phyloP scores from a whole-genome alignment of 2,113 vertebrate genomes.

The Catharus fuscescens region DNA sequence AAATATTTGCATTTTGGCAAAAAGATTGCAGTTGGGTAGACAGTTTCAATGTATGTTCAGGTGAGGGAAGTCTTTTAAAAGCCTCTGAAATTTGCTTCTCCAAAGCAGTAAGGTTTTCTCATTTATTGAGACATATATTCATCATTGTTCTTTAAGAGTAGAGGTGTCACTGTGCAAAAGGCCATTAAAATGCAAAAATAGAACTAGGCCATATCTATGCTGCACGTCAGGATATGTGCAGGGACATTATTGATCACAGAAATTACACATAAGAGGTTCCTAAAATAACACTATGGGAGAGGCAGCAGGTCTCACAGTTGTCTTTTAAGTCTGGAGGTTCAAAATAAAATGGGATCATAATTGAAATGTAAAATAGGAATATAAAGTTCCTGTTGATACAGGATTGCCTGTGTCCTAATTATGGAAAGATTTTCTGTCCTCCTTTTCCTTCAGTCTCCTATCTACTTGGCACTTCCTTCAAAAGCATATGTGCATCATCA shows the following conservation, averaged over 20 bases:
- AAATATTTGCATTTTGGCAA: background rate
- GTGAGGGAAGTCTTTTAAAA: background rate
- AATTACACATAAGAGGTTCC: slow-evolving; percentile 9
- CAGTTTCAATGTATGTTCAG: background rate
- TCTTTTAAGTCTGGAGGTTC: slow-evolving; percentile 16
- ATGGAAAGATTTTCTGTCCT: background rate
- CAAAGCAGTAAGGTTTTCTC: background rate
- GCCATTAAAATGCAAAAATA: slow-evolving; percentile 29
- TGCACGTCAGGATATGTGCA: background rate
- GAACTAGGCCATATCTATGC: slow-evolving; percentile 44
- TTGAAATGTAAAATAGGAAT: background rate
- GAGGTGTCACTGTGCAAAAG: background rate
- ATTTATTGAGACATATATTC: background rate
- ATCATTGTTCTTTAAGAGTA: background rate
- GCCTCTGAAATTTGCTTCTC: background rate
- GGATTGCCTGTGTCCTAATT: background rate
- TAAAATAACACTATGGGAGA: slow-evolving; percentile 25
- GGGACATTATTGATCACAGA: slow-evolving; percentile 20
- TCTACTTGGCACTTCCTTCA: background rate
- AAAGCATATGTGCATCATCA: background rate
- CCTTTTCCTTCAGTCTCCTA: background rate
- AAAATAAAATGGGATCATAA: slow-evolving; percentile 1
- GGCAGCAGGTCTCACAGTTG: background rate
- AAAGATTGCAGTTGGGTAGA: background rate
- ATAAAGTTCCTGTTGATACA: background rate